Conservation (phyloP, 2,113 vertebrate genomes). For the Butorides virescens region DNA sequence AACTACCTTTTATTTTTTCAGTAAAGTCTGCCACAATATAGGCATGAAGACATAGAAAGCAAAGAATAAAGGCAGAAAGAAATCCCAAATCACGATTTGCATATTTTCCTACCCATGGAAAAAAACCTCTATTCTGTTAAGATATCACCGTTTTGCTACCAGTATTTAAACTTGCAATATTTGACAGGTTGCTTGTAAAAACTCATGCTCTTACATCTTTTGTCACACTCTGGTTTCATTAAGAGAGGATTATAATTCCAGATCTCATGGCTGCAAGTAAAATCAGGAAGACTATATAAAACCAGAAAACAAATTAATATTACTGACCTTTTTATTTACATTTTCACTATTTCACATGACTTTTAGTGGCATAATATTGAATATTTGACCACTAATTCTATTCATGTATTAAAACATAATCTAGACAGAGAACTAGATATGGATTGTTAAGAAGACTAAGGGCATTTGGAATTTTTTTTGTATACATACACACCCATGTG, state of each 20-base stretch:
- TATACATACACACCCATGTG: fast-evolving
- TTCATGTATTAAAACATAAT: background rate
- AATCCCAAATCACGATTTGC: background rate
- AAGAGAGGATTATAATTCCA: background rate
- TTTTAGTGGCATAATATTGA: background rate
- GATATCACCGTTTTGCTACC: background rate
- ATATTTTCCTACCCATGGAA: background rate
- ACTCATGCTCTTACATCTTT: background rate
- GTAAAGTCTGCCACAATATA: background rate
- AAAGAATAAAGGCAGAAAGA: background rate
- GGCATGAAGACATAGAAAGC: background rate
- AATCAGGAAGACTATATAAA: background rate
- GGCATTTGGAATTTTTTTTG: background rate
- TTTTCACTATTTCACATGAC: background rate
- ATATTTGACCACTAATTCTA: background rate
- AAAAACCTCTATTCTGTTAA: background rate
- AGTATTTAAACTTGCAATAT: background rate
- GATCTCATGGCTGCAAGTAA: background rate
- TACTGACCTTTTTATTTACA: background rate
- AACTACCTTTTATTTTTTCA: background rate
- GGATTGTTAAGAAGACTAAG: background rate
- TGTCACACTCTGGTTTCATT: background rate
- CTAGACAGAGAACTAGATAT: background rate
- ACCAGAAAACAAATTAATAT: background rate
- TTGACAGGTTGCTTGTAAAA: background rate